phyloP scores from a whole-genome alignment of 2,888 invertebrate genomes.

The Drosophila affinis region DNA sequence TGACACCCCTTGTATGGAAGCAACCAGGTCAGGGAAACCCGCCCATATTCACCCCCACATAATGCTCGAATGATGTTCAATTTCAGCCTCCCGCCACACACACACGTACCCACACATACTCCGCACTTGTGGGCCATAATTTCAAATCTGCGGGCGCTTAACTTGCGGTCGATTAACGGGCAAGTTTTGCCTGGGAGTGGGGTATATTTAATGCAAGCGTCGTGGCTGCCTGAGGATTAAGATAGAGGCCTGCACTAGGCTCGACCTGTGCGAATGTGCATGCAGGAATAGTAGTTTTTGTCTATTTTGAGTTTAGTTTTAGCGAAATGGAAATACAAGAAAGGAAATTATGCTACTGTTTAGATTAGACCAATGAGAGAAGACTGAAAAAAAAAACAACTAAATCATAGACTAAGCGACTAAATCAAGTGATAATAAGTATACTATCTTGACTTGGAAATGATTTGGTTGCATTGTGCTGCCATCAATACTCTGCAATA shows the following conservation, averaged over 20 bases:
- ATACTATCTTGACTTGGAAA: too few species aligned
- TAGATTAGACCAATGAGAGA: too few species aligned
- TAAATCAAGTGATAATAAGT: too few species aligned
- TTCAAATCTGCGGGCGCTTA: slow-evolving; percentile 44
- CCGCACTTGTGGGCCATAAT: slow-evolving; percentile 37
- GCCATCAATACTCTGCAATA: too few species aligned
- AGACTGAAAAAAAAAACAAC: too few species aligned
- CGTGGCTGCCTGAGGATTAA: slow-evolving; percentile 23
- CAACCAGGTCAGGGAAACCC: slow-evolving; percentile 19
- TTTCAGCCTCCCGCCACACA: slow-evolving; percentile 22
- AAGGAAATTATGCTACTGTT: too few species aligned
- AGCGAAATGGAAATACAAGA: not conserved
- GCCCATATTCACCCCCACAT: slow-evolving; percentile 19
- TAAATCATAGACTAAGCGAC: too few species aligned
- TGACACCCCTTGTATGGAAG: slow-evolving; percentile 40
- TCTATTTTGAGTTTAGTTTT: not conserved
- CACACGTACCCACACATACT: too few species aligned
- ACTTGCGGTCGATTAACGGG: slow-evolving; percentile 42
- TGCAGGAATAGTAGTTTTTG: not conserved
- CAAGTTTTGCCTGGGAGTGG: slow-evolving; percentile 36
- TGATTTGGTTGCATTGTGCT: too few species aligned
- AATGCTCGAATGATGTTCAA: slow-evolving; percentile 28
- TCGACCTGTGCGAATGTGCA: slow-evolving; percentile 16
- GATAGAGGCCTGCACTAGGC: slow-evolving; percentile 20
- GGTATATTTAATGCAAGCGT: slow-evolving; percentile 35